phyloP scores from a whole-genome alignment of 2,113 vertebrate species.

The Camelus bactrianus region DNA sequence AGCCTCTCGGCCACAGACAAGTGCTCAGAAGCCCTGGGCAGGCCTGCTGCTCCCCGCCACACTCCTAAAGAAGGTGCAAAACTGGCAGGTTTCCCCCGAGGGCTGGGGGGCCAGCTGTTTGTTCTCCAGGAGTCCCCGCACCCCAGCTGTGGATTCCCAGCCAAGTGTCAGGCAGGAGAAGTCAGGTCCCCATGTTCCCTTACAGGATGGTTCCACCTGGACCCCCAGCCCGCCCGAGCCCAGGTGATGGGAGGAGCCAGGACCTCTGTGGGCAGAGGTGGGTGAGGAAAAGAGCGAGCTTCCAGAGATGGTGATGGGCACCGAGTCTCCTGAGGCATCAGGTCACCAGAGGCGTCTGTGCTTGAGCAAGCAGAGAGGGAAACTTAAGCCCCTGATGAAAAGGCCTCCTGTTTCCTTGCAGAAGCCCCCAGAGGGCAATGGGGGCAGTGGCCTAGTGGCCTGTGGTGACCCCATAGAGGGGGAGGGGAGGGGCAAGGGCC shows the following conservation, averaged over 20 bases:
- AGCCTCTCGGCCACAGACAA: neutral
- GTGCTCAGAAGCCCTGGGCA: neutral
- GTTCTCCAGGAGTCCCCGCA: neutral
- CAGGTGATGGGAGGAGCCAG: neutral
- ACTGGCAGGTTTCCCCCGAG: neutral
- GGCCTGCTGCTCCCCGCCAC: neutral
- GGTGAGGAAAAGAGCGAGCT: neutral
- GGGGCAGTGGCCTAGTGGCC: slow-evolving; percentile 65
- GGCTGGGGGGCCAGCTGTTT: rapidly evolving
- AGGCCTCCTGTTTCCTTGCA: slow-evolving; percentile 67
- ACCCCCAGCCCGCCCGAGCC: neutral
- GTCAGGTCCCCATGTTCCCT: neutral
- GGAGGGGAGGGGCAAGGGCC: neutral
- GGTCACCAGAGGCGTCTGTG: slow-evolving; percentile 37
- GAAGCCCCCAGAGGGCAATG: slow-evolving; percentile 51
- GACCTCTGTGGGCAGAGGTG: neutral
- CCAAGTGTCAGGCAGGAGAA: neutral
- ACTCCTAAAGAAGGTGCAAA: neutral
- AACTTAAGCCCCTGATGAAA: slow-evolving; percentile 68
- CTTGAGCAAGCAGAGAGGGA: slow-evolving; percentile 32
- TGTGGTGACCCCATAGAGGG: slow-evolving; percentile 44
- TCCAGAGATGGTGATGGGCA: neutral
- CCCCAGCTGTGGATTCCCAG: neutral
- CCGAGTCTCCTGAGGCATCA: neutral
- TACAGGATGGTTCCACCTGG: neutral